phyloP scores from a whole-genome alignment of 2,797 vertebrate species.

The Huso huso region DNA sequence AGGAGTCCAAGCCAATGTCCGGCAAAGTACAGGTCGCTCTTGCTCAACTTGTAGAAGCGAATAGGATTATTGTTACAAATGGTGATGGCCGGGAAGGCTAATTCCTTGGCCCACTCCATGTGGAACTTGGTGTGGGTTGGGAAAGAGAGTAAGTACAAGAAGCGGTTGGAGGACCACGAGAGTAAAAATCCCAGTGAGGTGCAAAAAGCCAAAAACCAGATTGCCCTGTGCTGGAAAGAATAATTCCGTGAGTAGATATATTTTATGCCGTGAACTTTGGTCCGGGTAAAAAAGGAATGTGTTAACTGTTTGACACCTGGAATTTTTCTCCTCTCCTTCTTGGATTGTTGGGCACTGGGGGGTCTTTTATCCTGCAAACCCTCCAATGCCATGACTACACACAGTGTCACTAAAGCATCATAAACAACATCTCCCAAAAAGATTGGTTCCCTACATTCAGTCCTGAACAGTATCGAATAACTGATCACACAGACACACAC shows the following conservation, averaged over 20 bases:
- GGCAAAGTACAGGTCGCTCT: constrained; percentile 91
- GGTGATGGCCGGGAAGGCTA: constrained; percentile 89
- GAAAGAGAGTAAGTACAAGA: constrained; percentile 90
- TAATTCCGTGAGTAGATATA: constrained; percentile 70
- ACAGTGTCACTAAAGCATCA: constrained; percentile 53
- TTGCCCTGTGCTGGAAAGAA: constrained; percentile 70
- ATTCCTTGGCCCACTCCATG: constrained; percentile 87
- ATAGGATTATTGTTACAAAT: constrained; percentile 97
- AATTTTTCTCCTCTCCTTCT: constrained; percentile 41
- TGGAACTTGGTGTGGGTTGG: constrained; percentile 88
- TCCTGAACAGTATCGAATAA: no score
- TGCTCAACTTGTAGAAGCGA: constrained; percentile 89
- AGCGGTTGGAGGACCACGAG: constrained; percentile 89
- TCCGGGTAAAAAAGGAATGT: constrained; percentile 58
- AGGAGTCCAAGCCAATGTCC: constrained; percentile 91
- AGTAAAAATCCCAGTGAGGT: constrained; percentile 82
- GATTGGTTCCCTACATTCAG: no score
- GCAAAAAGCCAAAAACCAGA: constrained; percentile 88
- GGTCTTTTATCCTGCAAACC: constrained; percentile 52
- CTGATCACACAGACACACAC: no score
- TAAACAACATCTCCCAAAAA: constrained; percentile 58
- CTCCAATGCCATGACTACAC: constrained; percentile 66
- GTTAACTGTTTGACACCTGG: constrained; percentile 47
- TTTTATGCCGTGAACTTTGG: constrained; percentile 80
- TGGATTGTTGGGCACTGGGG: constrained; percentile 25